Conservation (phyloP, 2,113 vertebrate genomes). For the Notechis scutatus region DNA sequence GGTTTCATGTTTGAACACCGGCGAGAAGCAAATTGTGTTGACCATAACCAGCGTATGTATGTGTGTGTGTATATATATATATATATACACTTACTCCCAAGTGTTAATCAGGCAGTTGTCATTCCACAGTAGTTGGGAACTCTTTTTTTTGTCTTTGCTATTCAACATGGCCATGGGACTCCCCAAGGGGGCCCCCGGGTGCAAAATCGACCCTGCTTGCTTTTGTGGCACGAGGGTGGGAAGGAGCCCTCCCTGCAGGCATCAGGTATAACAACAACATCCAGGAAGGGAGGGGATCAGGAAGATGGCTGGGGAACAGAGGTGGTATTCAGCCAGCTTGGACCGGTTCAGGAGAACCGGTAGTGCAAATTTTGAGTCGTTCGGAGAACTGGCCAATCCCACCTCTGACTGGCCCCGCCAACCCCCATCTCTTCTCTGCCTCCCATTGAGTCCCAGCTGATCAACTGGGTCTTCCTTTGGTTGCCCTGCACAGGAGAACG, state of each 20-base stretch:
- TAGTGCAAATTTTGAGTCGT: no score
- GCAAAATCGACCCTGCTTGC: not conserved
- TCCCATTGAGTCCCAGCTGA: no score
- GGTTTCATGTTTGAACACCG: not conserved
- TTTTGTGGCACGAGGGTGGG: not conserved
- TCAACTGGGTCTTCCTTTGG: no score
- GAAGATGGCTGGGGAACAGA: not conserved
- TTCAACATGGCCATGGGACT: accelerated
- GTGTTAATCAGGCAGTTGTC: not conserved
- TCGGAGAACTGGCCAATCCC: no score
- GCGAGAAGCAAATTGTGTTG: slow-evolving; percentile 34
- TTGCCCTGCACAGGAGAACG: no score
- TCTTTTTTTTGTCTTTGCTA: not conserved
- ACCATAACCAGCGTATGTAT: slow-evolving; percentile 55
- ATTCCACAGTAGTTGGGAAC: not conserved
- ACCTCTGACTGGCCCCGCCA: no score
- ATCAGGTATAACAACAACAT: accelerated
- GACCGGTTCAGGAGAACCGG: no score
- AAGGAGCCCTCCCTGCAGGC: not conserved
- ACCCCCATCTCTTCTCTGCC: no score
- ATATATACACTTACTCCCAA: not conserved
- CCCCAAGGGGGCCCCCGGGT: not conserved
- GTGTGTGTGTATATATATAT: slow-evolving; percentile 42
- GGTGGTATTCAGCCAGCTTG: no score
- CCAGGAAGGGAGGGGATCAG: not conserved